Evolutionary conservation across 2,113 vertebrate genomes (phyloP).

Genomic region (Tyrannus savana): DNA sequence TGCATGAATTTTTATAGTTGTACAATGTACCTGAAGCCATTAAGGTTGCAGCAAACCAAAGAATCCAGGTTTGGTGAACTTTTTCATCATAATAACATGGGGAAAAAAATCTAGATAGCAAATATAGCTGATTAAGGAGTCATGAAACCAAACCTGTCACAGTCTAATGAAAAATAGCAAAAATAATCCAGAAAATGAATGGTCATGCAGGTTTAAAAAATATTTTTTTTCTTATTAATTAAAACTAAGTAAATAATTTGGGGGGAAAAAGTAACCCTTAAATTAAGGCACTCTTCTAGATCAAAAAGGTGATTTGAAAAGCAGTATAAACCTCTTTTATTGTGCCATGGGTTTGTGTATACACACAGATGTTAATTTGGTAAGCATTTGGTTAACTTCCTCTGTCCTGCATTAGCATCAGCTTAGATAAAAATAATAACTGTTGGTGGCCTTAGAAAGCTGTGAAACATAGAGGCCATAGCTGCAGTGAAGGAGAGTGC

Average conservation of each 20-base stretch:
- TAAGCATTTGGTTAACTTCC: not conserved
- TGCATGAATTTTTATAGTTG: not conserved
- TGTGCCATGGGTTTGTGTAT: not conserved
- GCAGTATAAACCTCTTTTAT: not conserved
- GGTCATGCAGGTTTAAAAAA: not conserved
- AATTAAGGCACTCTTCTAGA: not conserved
- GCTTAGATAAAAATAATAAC: not conserved
- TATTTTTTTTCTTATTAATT: not conserved
- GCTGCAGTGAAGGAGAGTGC: not conserved
- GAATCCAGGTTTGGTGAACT: not conserved
- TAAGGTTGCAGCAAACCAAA: not conserved
- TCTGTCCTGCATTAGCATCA: not conserved
- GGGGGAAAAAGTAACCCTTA: not conserved
- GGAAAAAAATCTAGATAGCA: not conserved
- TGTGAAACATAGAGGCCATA: not conserved
- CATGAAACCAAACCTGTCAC: not conserved
- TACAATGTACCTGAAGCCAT: not conserved
- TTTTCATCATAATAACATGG: not conserved
- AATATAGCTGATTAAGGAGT: not conserved
- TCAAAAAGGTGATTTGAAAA: slow-evolving; percentile 26
- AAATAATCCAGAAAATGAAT: not conserved
- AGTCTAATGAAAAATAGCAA: not conserved
- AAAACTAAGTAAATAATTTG: not conserved
- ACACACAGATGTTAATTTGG: not conserved
- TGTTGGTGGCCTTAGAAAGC: not conserved